Base-by-base conservation (phyloP, 1,140 invertebrate species). In the Triops cancriformis region DNA sequence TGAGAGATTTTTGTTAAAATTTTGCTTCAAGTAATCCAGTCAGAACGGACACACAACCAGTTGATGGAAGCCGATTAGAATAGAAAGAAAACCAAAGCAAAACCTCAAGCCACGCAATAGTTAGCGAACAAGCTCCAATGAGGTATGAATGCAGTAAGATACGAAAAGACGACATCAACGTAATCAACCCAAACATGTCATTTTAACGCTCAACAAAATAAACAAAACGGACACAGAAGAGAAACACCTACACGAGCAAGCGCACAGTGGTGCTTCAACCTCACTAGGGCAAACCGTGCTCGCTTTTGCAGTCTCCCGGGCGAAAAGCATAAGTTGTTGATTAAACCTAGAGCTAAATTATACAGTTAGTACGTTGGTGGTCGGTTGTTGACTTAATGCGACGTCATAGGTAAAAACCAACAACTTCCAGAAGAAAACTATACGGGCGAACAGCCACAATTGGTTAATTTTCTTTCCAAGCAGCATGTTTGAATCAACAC, bases 1-100 rank as follows among this genome's bases (percentile, higher is more conserved):
- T 26, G 79, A 79, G 23, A 64, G 6, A 64, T 64, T 64, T 9
- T 64, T 23, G 51, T n/a, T 23, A 64, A 64, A 18, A 37, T 37
- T 64, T 18, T 64, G 51, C 51, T 64, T 64, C 14, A 64, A 64
- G 23, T 64, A 23, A 18, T 12, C 51, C 14, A 9, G 3, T 64
- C 18, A 6, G 51, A 6, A 64, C 51, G 9, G 18, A 23, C 51
- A 6, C 51, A 9, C 6, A n/a, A 64, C 18, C 0, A n/a, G 51
- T 64, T 23, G 45, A 14, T 64, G 6, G 18, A 23, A 64, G 51
- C 14, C 23, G 51, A 64, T 64, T 64, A 64, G 51, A 18, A 64
- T 18, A 23, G 51, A 64, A 37, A 37, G 51, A 64, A 64, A 64
- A 64, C 9, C 10, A 18, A 64, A n/a, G 3, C 14, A 18, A 64